These are phyloP conservation scores for Sycobia sp. DNA, from an alignment of 1,140 invertebrate genomes.

Conservation along the genomic window DNA sequence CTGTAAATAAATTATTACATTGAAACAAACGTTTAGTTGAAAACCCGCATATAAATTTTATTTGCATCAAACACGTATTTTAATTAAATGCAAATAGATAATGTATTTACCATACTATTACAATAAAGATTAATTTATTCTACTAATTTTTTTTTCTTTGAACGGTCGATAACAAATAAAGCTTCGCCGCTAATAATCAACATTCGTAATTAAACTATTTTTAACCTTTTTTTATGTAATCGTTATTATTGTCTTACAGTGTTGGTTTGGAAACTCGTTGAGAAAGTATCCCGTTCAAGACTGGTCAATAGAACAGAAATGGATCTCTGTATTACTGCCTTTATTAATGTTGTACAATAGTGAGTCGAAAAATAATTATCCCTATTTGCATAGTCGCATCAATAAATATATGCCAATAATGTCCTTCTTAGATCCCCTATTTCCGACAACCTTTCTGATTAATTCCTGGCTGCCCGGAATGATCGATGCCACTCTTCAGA, in stretches of 20 bases:
- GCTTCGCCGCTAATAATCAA: no score
- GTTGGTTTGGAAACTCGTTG: slow-evolving; percentile 88
- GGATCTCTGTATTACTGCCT: slow-evolving; percentile 90
- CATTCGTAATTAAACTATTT: no score
- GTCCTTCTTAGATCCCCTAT: slow-evolving; percentile 81
- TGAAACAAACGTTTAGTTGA: no score
- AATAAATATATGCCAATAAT: neutral
- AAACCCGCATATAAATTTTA: no score
- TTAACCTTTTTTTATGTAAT: neutral
- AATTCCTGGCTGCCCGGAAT: slow-evolving; percentile 90
- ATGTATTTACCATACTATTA: no score
- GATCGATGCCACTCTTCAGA: slow-evolving; percentile 88
- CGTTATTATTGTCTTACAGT: slow-evolving; percentile 66
- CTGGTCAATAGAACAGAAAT: slow-evolving; percentile 98
- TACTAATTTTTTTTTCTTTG: no score
- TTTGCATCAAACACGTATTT: no score
- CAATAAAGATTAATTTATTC: no score
- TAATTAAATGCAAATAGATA: no score
- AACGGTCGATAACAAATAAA: no score
- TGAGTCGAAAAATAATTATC: slow-evolving; percentile 60
- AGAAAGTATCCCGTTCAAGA: slow-evolving; percentile 87
- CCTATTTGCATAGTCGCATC: neutral
- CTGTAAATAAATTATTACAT: no score
- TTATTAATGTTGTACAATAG: slow-evolving; percentile 90
- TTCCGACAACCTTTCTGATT: slow-evolving; percentile 87